Base-by-base conservation (phyloP, 2,113 vertebrate species). In the Tapirus terrestris region DNA sequence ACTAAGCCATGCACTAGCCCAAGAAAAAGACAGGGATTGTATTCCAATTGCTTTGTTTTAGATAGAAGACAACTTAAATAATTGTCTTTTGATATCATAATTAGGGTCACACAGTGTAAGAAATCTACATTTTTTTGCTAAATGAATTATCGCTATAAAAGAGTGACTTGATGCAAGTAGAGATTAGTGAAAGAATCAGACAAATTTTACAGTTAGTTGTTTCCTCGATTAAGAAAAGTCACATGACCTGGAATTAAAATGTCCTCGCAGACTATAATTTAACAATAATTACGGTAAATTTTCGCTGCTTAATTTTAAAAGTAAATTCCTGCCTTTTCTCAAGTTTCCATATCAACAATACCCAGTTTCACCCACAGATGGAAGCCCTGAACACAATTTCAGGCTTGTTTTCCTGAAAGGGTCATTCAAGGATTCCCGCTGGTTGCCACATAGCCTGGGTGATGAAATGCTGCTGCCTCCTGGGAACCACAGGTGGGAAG, bases 351-450 rank as follows among this genome's bases (percentile, higher is more conserved):
- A 65, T 79, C 72, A 85, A 45, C 58, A 53, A 27, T 39, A 67
- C 87, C 86, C 73, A 58, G 20, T 36, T 51, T 80, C 31, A 33
- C 92, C 97, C 96, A 68, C 76, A 92, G 89, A 72, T 70, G 72
- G 84, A 96, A 63, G 70, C 90, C 70, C 58, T 36, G 72, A 61
- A 29, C 63, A 36, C 70, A 61, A 12, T 23, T 48, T 36, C n/a
- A 33, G 25, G 73, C 85, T 89, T 21, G 8, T 58, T 67, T 65
- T 75, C 58, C 2, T 33, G 82, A 39, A 77, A 89, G 39, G 95
- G 94, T 96, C 97, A 88, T 96, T 67, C 56, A 45, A 68, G 96
- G 97, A 87, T 96, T 33, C 89, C 90, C 20, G 29, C 0, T 48
- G 56, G 80, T 85, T 60, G 60, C 70, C 80, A 77, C 89, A 48